Evolutionary conservation across 2,888 invertebrate species (phyloP).

Genomic region (Apodemia mormo): DNA sequence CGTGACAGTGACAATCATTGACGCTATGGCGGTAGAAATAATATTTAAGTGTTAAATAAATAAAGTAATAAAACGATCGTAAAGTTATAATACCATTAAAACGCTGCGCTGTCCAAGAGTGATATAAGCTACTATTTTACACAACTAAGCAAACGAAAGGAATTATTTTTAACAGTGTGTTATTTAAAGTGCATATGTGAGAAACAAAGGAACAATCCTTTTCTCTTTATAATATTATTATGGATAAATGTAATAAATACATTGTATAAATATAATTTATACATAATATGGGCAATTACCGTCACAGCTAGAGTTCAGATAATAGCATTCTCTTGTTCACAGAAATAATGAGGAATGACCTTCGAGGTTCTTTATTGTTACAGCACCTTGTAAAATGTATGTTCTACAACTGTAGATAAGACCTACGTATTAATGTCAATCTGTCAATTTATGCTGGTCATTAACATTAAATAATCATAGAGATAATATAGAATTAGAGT

Average conservation of each 20-base stretch:
- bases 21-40: no score
- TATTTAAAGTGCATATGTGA: no score
- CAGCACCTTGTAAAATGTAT: conserved; percentile 5
- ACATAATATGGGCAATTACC: background rate
- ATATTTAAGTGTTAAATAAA: no score
- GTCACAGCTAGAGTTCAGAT: conserved; percentile 5
- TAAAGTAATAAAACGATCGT: no score
- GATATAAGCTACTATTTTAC: no score
- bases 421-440: background rate
- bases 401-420: conserved; percentile 1
- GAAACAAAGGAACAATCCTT: no score
- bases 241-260: background rate
- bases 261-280: conserved; percentile 4
- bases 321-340: conserved; percentile 14
- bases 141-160: no score
- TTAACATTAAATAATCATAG: background rate
- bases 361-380: conserved; percentile 1
- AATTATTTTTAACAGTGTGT: no score
- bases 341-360: conserved; percentile 15
- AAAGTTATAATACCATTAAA: no score
- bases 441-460: background rate
- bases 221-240: no score
- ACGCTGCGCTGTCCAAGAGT: no score
- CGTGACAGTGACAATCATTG: no score
- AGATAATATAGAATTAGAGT: background rate